phyloP scores from a whole-genome alignment of 1,140 invertebrate species.

The Hycleus cichorii region DNA sequence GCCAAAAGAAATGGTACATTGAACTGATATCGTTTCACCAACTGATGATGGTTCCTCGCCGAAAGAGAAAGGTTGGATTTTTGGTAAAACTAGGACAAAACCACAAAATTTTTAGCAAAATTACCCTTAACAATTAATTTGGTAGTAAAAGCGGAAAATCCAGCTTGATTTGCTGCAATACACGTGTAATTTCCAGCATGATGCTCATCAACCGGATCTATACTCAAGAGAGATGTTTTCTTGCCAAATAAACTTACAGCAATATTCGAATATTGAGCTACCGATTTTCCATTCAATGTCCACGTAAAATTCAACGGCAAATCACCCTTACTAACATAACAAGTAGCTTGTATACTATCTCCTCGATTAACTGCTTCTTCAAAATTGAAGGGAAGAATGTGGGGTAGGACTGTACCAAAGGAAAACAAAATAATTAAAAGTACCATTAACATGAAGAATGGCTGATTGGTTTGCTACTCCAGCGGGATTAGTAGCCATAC shows the following conservation, averaged over 20 bases:
- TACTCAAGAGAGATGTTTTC: constrained; percentile 64
- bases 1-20: constrained; percentile 25
- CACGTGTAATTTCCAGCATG: constrained; percentile 68
- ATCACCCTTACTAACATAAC: constrained; percentile 33
- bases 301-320: constrained; percentile 39
- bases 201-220: constrained; percentile 65
- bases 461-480: constrained; percentile 61
- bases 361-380: constrained; percentile 46
- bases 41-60: constrained; percentile 46
- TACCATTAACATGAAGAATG: constrained; percentile 55
- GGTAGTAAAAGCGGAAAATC: constrained; percentile 56
- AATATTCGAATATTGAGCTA: constrained; percentile 18
- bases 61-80: constrained; percentile 51
- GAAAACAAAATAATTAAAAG: neutral
- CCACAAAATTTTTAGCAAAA: constrained; percentile 11
- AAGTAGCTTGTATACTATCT: constrained; percentile 37
- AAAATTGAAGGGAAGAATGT: constrained; percentile 61
- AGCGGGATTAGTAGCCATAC: constrained; percentile 65
- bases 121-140: constrained; percentile 66
- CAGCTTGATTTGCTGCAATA: constrained; percentile 62
- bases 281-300: constrained; percentile 42
- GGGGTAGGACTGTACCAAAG: constrained; percentile 40
- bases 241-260: constrained; percentile 51
- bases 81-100: constrained; percentile 39
- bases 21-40: constrained; percentile 35